phyloP scores from a whole-genome alignment of 2,113 vertebrate species.

The Percina caprodes region DNA sequence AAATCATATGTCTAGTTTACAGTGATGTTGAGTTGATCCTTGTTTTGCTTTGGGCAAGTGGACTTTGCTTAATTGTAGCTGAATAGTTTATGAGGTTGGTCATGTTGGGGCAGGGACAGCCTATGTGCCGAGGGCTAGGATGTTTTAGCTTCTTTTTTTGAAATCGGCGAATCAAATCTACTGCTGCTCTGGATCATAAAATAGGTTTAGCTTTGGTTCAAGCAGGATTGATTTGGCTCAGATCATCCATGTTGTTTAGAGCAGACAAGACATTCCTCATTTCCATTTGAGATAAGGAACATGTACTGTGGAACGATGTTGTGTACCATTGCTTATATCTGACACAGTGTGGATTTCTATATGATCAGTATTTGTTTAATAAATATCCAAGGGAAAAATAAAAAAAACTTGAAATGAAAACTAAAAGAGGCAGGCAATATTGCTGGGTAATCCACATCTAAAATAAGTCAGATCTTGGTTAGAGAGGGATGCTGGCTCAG shows the following conservation, averaged over 20 bases:
- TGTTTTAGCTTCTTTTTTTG: constrained; percentile 18
- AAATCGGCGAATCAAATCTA: constrained; percentile 11
- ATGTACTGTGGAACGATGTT: not conserved
- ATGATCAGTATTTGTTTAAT: not conserved
- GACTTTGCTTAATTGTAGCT: constrained; percentile 68
- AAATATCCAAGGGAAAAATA: not conserved
- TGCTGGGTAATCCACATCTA: constrained; percentile 58
- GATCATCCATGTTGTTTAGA: not conserved
- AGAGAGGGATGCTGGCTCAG: constrained; percentile 67
- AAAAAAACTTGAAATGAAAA: constrained; percentile 30
- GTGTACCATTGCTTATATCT: constrained; percentile 9
- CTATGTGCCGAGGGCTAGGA: constrained; percentile 13
- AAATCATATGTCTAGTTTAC: constrained; percentile 55
- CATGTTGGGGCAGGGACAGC: constrained; percentile 45
- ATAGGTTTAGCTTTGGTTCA: not conserved
- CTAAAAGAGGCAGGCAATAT: constrained; percentile 37
- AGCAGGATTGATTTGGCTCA: not conserved
- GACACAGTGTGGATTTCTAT: not conserved
- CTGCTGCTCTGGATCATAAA: not conserved
- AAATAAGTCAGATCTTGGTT: constrained; percentile 63
- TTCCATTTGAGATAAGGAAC: constrained; percentile 2
- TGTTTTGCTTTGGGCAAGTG: constrained; percentile 69
- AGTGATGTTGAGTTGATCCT: constrained; percentile 65
- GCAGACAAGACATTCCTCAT: constrained; percentile 4
- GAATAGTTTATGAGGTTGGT: constrained; percentile 71